Base-by-base conservation (phyloP, 2,888 invertebrate species). In the Thelaira solivaga region DNA sequence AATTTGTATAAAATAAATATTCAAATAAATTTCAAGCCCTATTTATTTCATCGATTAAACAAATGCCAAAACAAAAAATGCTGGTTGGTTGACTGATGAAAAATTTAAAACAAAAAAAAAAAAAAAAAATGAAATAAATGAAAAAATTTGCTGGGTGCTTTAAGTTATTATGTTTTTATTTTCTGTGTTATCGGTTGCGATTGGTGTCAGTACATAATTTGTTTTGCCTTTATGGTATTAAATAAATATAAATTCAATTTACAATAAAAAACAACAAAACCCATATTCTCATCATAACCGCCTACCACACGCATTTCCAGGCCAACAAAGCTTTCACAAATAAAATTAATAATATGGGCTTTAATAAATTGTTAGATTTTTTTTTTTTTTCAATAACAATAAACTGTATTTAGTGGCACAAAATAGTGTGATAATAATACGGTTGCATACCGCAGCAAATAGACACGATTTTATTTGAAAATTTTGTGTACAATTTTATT, bases 41-140 rank as follows among this genome's bases (percentile, higher is more conserved):
- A 55, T 55, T 53, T 68, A 55, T 36, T 61, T 73, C 18, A 67
- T 59, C 51, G 51, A 61, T 43, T 20, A 51, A 61, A 45, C 26
- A 51, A 65, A 55, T 39, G 47, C 26, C 34, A 61, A 43, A 41
- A 39, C 10, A 11, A 41, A 51, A 51, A 67, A 61, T 68, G 53
- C 62, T 47, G 75, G 68, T 34, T 34, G 59, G 4, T 4, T 57
- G 45, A 7, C n/a, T n/a, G n/a, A n/a, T n/a, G n/a, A n/a, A n/a
- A n/a, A n/a, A n/a, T n/a, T n/a, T n/a, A n/a, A n/a, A n/a, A n/a
- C n/a, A n/a, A n/a, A n/a, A n/a, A n/a, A n/a, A n/a, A n/a, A n/a
- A n/a, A n/a, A n/a, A n/a, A n/a, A n/a, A n/a, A n/a, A n/a, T n/a
- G n/a, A n/a, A n/a, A n/a, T n/a, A n/a, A n/a, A n/a, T 8, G 11